Conservation (phyloP, 2,797 vertebrate genomes). For the Myotis myotis region DNA sequence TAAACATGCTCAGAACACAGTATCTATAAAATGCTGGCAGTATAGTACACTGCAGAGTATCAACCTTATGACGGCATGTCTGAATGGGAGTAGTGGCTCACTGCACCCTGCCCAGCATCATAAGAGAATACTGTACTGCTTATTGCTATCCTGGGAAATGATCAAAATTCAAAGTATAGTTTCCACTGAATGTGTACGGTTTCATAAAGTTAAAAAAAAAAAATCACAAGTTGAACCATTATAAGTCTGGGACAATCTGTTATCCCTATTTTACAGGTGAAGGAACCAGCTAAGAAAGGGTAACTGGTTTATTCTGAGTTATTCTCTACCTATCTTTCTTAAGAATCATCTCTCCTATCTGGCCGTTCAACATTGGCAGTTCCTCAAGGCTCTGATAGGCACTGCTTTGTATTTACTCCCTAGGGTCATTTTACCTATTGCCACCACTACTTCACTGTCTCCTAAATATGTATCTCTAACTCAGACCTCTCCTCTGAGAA, state of each 20-base stretch:
- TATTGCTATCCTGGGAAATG: background rate
- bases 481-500: background rate
- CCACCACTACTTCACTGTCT: background rate
- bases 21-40: background rate
- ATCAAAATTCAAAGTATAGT: background rate
- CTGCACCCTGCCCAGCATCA: background rate
- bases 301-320: background rate
- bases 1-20: background rate
- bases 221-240: background rate
- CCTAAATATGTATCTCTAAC: background rate
- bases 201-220: background rate
- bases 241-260: background rate
- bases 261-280: constrained; percentile 7
- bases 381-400: background rate
- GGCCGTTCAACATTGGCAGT: background rate
- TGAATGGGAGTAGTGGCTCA: background rate
- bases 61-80: background rate
- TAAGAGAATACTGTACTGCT: background rate
- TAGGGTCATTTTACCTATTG: background rate
- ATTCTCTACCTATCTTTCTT: background rate
- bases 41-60: background rate
- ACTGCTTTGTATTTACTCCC: background rate
- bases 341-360: background rate
- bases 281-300: background rate
- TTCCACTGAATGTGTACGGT: background rate